Percentiles rank a stretch among this genome's conserved stretches.
Conservation (phyloP, 2,113 vertebrate genomes). For the Boulengeromyrus knoepffleri region DNA sequence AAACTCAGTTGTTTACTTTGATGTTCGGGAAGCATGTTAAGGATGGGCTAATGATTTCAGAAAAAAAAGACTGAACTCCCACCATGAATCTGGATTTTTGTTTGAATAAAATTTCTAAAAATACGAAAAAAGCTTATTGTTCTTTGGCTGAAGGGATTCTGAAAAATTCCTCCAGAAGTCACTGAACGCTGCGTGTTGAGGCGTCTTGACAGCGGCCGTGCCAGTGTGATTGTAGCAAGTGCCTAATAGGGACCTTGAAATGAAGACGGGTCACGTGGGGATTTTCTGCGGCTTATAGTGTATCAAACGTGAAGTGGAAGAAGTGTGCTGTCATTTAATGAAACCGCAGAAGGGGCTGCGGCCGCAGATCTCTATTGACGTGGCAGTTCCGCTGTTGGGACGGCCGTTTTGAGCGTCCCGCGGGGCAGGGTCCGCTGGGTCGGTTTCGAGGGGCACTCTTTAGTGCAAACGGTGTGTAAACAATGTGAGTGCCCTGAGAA, state of each 20-base stretch:
- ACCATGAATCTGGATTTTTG: conserved; percentile 1
- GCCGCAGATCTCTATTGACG: not conserved
- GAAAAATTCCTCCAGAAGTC: not conserved
- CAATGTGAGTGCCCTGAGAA: conserved; percentile 37
- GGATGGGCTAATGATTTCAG: conserved; percentile 15
- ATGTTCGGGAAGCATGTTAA: conserved; percentile 18
- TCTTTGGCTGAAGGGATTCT: not conserved
- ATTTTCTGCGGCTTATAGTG: not conserved
- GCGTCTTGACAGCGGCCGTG: not conserved
- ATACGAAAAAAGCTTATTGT: not conserved
- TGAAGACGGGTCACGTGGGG: not conserved
- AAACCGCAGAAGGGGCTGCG: not conserved
- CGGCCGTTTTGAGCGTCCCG: conserved; percentile 8
- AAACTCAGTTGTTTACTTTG: conserved; percentile 25
- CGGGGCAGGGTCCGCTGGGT: not conserved
- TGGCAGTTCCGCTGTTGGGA: not conserved
- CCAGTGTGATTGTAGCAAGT: not conserved
- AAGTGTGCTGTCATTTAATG: not conserved
- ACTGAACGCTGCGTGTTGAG: not conserved
- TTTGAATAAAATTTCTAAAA: conserved; percentile 11
- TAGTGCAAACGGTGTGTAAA: conserved; percentile 38
- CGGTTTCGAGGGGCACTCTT: conserved; percentile 23
- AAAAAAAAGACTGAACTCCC: not conserved
- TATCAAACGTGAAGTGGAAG: not conserved
- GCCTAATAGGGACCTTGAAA: not conserved